Base-by-base conservation (phyloP, 2,113 vertebrate species). In the Promerops cafer region DNA sequence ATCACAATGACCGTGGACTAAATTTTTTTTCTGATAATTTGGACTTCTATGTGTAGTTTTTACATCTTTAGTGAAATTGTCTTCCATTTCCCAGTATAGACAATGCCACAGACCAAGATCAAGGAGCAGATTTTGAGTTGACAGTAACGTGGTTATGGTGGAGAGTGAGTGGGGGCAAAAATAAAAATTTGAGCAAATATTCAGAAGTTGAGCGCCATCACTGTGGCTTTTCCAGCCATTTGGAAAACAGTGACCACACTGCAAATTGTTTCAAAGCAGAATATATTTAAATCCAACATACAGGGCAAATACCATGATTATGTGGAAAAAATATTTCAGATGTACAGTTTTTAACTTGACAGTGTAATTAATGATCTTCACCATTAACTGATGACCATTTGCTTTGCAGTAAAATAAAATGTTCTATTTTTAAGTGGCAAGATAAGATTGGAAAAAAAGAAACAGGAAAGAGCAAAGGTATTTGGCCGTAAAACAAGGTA, bases 321-420 rank as follows among this genome's bases (percentile, higher is more conserved):
- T 2, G 5, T 27, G 20, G 39, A n/a, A 26, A 82, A 90, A 76
- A 68, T 35, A 28, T 9, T 71, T 26, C 39, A 50, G 28, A 75
- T 19, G 6, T 24, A 11, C 15, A 22, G 3, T 49, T 87, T 91
- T 71, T 79, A 66, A 68, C 21, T 60, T 88, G 66, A 68, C 70
- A 93, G 15, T 2, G 5, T 45, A 65, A 91, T 69, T 77, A 85
- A 88, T 59, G 16, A 72, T 76, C 28, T 64, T 76, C 40, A 59
- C 11, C 7, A n/a, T 44, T 87, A 84, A 94, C 56, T 79, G 78
- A 70, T 68, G 27, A 40, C 33, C 24, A 23, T 21, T 76, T 82
- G 76, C 30, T 85, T 94, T 31, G 26, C 50, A 76, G 27, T 47
- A 93, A 89, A 68, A 90, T 31, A 60, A 57, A 89, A 27, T 17